phyloP scores from a whole-genome alignment of 1,140 invertebrate genomes.

The Himalopsyche phryganea region DNA sequence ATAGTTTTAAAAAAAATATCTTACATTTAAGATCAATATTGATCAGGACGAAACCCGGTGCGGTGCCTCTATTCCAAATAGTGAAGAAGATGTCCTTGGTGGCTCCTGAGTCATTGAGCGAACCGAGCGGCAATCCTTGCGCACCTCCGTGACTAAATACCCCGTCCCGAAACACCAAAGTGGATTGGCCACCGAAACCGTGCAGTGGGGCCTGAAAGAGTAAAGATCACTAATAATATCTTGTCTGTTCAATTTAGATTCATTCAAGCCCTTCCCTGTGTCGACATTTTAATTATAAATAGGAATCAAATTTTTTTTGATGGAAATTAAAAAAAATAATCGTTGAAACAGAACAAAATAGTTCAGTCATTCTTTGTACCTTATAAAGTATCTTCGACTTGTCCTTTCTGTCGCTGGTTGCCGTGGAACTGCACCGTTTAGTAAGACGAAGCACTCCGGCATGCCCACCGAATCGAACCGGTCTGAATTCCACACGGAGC shows the following conservation, averaged over 20 bases:
- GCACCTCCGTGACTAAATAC: conserved; percentile 25
- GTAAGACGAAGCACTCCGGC: conserved; percentile 15
- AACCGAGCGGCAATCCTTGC: conserved; percentile 26
- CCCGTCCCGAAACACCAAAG: conserved; percentile 26
- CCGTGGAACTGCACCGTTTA: neutral
- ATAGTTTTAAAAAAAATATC: neutral
- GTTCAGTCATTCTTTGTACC: conserved; percentile 16
- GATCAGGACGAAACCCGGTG: conserved; percentile 21
- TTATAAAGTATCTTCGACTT: conserved; percentile 16
- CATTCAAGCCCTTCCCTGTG: too few species aligned
- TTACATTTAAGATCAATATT: conserved; percentile 31
- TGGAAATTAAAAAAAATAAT: too few species aligned
- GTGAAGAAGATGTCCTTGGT: conserved; percentile 30
- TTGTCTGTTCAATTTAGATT: neutral
- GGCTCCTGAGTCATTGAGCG: conserved; percentile 13
- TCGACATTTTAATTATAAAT: too few species aligned
- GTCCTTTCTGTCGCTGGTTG: conserved; percentile 1
- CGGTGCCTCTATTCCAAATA: conserved; percentile 28
- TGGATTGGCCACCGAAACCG: conserved; percentile 21
- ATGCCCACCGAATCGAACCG: conserved; percentile 14
- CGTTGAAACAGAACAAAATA: too few species aligned
- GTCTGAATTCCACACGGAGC: conserved; percentile 21
- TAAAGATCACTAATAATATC: neutral
- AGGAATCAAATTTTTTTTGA: too few species aligned
- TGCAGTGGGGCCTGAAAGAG: conserved; percentile 25